Base-by-base conservation (phyloP, 2,888 invertebrate genomes). In the Campoletis raptor region DNA sequence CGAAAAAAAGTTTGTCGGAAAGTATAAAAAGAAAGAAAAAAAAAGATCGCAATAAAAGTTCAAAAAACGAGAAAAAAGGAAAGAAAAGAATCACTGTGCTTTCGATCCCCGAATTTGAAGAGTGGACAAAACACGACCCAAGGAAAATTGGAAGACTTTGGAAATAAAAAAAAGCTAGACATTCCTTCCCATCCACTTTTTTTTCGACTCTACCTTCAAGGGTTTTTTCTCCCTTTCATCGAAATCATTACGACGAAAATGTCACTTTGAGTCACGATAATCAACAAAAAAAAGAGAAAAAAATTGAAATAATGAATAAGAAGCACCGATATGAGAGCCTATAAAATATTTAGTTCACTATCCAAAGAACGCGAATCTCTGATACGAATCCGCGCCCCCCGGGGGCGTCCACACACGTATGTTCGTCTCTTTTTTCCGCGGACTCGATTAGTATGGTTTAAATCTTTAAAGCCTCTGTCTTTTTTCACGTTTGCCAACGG, bases 121-220 rank as follows among this genome's bases (percentile, higher is more conserved):
- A 54, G 21, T 52, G 48, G 72, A 48, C 45, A 37, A 69, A 9
- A 21, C 83, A 45, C 52, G 74, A 83, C 36, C n/a, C 69, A 12
- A 64, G 40, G 36, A 77, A 45, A 85, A 57, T 82, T 84, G 89
- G 89, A 89, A 89, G 89, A 89, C 89, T 84, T 88, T 61, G 76
- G 69, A 87, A 83, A 88, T 78, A 21, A 87, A 82, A 15, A 30
- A 61, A 5, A 30, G 30, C 30, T 30, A 24, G 30, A 61, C 15
- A 30, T 30, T 57, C 24, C 24, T 30, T 87, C 64, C 66, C 36
- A 40, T 37, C 21, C 72, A 70, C 67, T 45, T 30, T 18, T 21
- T 40, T 73, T 52, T 57, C 40, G 36, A 74, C 61, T 70, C 54
- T 78, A 18, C 52, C 45, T 12, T 48, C 81, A 36, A 21, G 42